phyloP scores from a whole-genome alignment of 2,888 invertebrate species.

The Netelia inedita region DNA sequence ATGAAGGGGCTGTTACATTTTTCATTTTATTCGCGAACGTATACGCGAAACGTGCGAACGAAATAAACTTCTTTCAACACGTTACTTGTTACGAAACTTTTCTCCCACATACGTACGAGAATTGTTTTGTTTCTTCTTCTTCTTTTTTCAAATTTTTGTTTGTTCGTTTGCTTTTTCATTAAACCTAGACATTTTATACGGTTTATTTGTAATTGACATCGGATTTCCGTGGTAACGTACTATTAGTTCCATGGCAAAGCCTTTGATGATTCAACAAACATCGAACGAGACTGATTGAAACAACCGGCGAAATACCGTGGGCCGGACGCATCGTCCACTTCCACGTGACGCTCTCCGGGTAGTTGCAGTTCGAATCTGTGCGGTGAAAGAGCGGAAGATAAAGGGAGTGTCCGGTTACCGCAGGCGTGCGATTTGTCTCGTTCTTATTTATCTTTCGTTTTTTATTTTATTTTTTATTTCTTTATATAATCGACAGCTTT shows the following conservation, averaged over 20 bases:
- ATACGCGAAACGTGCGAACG: background rate
- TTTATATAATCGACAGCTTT: constrained; percentile 30
- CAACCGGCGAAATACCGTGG: constrained; percentile 34
- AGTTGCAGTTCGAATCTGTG: constrained; percentile 43
- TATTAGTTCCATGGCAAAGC: background rate
- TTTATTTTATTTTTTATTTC: background rate
- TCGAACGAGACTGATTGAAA: constrained; percentile 19
- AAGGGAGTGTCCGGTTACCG: constrained; percentile 15
- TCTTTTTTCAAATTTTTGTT: background rate
- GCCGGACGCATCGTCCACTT: constrained; percentile 30
- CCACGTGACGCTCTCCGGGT: constrained; percentile 62
- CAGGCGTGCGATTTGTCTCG: constrained; percentile 15
- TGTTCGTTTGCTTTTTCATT: background rate
- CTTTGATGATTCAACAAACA: constrained; percentile 32
- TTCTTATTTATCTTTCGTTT: background rate
- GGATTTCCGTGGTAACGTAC: background rate
- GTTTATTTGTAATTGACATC: background rate
- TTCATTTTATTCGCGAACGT: background rate
- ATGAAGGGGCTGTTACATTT: background rate
- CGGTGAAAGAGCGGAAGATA: constrained; percentile 6
- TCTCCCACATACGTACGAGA: background rate
- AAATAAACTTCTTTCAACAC: background rate
- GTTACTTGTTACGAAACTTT: background rate
- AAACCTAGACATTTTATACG: background rate
- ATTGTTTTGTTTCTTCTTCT: background rate